Percentiles rank a stretch among this genome's conserved stretches.
These are phyloP conservation scores for Trissolcus brochymenae DNA, from an alignment of 2,888 invertebrate species.

Conservation along the genomic window DNA sequence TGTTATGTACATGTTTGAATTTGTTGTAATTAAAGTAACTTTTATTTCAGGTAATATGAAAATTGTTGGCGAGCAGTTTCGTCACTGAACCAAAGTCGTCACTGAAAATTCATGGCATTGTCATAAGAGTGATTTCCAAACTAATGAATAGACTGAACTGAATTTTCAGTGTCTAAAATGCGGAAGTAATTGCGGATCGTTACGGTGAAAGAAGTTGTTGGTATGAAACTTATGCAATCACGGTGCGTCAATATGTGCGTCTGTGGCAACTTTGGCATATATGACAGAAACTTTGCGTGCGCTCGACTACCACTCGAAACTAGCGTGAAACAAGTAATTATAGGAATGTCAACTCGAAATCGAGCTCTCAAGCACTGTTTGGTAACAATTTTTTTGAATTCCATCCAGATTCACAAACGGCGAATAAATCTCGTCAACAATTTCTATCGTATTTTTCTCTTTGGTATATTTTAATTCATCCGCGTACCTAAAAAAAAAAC, in stretches of 20 bases:
- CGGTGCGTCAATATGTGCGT: slow-evolving; percentile 40
- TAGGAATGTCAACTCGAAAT: slow-evolving; percentile 4
- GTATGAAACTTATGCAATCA: slow-evolving; percentile 46
- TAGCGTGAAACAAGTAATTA: slow-evolving; percentile 21
- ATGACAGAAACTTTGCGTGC: slow-evolving; percentile 24
- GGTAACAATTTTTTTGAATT: not conserved
- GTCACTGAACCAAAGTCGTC: no score
- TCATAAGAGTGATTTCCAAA: not conserved
- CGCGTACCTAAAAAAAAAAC: not conserved
- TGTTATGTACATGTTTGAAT: no score
- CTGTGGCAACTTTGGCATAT: slow-evolving; percentile 26
- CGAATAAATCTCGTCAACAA: not conserved
- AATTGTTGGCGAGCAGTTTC: no score
- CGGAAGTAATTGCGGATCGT: slow-evolving; percentile 30
- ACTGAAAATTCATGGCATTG: no score
- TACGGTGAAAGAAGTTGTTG: slow-evolving; percentile 26
- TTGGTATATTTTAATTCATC: not conserved
- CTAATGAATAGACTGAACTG: not conserved
- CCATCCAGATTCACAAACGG: not conserved
- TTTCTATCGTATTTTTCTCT: no score
- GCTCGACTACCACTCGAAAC: slow-evolving; percentile 7
- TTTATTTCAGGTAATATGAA: no score
- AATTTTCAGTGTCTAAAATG: slow-evolving; percentile 4
- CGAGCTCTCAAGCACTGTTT: not conserved
- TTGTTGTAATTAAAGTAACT: no score